Evolutionary conservation across 1,140 invertebrate species (phyloP), one percentile per base, ranked within the genome.

Genomic region (Piezodorus guildinii): DNA sequence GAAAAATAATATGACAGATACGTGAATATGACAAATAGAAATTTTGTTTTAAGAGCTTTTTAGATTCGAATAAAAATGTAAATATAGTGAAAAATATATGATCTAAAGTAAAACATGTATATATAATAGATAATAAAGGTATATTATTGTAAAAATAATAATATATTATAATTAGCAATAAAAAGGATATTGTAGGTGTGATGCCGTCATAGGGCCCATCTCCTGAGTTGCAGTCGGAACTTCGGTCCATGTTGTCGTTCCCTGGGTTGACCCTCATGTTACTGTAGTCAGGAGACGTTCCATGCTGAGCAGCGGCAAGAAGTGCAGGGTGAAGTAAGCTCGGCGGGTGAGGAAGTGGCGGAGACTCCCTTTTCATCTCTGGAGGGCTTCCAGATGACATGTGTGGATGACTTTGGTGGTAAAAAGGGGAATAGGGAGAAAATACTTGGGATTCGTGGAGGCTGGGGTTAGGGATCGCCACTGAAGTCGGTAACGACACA

Each of bases 171-270:
- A 59, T 65, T 64, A 82, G 80, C 80, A 39, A 39, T 39, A 80
- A 84, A 90, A 92, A 92, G 87, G 90, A 92, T 90, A 92, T 91
- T 84, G 88, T 90, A 87, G 88, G 88, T 79, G 88, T 86, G 81
- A 90, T 85, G 76, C 88, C 88, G 76, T 92, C 89, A 81, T 88
- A 92, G 70, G 83, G 83, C 75, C 89, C 85, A 74, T 91, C 88
- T 61, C 83, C 87, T 68, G 88, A 90, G 77, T 91, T 91, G 80
- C 88, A 90, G 78, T 92, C 89, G 67, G 87, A 90, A 74, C 85
- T 85, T 62, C 86, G 83, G 74, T 91, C 88, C 71, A 85, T 84
- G 75, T 83, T 81, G 79, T 91, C 88, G 39, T 52, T 63, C 12
- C 62, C 69, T 12, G 66, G 65, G 44, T 66, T 67, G 56, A 69